A percentile compares a stretch with the other conserved stretches of the same genome.
Evolutionary conservation across 2,797 vertebrate species (phyloP).

Genomic region (Coregonus sp.): DNA sequence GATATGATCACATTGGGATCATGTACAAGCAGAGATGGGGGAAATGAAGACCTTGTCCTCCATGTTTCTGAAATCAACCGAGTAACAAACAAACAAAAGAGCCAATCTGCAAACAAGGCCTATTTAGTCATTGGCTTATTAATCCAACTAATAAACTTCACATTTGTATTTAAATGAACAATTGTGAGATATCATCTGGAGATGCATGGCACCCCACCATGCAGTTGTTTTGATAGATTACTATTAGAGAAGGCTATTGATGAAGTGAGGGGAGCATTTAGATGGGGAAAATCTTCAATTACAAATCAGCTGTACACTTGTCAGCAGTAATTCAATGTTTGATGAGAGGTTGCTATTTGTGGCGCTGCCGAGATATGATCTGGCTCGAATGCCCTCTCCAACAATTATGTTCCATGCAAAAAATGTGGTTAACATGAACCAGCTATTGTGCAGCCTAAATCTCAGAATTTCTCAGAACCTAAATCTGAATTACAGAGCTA

Average conservation of each 20-base stretch:
- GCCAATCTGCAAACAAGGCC: slow-evolving; percentile 63
- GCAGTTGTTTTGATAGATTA: slow-evolving; percentile 70
- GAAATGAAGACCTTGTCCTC: slow-evolving; percentile 19
- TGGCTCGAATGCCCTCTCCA: slow-evolving; percentile 67
- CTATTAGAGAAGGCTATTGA: slow-evolving; percentile 65
- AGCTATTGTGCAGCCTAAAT: slow-evolving; percentile 39
- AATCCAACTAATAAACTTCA: slow-evolving; percentile 76
- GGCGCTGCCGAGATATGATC: slow-evolving; percentile 63
- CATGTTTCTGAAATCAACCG: neutral
- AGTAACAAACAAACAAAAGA: slow-evolving; percentile 51
- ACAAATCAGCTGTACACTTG: slow-evolving; percentile 74
- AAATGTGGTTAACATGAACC: slow-evolving; percentile 8
- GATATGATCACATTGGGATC: slow-evolving; percentile 1
- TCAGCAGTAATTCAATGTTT: slow-evolving; percentile 82
- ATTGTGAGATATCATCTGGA: slow-evolving; percentile 72
- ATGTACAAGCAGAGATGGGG: neutral
- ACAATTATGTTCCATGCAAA: slow-evolving; percentile 58
- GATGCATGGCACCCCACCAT: slow-evolving; percentile 68
- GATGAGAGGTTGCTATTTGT: slow-evolving; percentile 67
- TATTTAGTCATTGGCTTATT: slow-evolving; percentile 66
- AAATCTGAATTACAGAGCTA: slow-evolving; percentile 19
- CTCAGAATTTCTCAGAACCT: neutral
- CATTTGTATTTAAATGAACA: slow-evolving; percentile 82
- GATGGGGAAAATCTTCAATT: slow-evolving; percentile 73
- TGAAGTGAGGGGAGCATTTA: slow-evolving; percentile 71